A percentile compares a stretch with the other conserved stretches of the same genome.
These are phyloP conservation scores for Hydropotes inermis DNA, from an alignment of 2,113 vertebrate genomes.

Conservation along the genomic window DNA sequence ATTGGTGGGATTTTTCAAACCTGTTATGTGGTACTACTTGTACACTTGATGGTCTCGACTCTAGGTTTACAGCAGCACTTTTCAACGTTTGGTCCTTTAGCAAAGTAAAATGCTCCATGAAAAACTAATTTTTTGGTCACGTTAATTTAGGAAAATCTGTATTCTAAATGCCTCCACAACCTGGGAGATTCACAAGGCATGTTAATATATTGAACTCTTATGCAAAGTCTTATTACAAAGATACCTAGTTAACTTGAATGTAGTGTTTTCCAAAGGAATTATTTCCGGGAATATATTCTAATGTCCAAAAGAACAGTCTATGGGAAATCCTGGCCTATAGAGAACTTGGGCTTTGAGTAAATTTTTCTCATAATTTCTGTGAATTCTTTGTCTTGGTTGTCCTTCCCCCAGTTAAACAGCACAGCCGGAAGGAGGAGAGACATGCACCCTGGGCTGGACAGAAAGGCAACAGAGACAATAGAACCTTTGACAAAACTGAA, in stretches of 20 bases:
- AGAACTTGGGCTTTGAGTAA: neutral
- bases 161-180: neutral
- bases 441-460: neutral
- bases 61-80: neutral
- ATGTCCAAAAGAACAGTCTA: neutral
- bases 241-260: neutral
- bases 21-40: neutral
- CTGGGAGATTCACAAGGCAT: neutral
- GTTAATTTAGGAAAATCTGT: neutral
- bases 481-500: neutral
- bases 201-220: conserved; percentile 10
- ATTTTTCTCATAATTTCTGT: neutral
- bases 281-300: neutral
- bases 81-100: neutral
- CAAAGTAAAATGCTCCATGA: neutral
- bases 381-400: neutral
- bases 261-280: neutral
- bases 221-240: neutral
- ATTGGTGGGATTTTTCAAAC: neutral
- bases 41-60: neutral
- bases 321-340: neutral
- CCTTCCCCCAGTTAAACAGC: neutral
- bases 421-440: neutral
- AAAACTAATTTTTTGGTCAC: conserved; percentile 1
- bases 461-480: neutral